A percentile compares a stretch with the other conserved stretches of the same genome.
These are phyloP conservation scores for Adelphocoris suturalis DNA, from an alignment of 2,888 invertebrate species.

Conservation along the genomic window DNA sequence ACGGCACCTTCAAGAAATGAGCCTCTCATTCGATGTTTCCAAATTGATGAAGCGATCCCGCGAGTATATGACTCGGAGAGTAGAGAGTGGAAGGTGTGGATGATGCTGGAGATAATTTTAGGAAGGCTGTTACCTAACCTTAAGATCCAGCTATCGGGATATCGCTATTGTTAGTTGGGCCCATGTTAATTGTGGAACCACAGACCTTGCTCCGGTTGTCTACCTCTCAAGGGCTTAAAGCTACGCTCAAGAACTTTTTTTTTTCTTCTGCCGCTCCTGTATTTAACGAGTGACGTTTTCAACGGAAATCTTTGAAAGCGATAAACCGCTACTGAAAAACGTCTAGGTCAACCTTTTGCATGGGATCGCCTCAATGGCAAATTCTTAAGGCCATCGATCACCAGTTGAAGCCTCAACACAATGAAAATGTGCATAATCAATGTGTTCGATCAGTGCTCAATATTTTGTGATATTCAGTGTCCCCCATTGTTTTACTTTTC, in stretches of 20 bases:
- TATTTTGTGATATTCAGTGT: too few relatives aligned
- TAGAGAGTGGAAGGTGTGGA: not conserved
- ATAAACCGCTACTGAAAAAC: not conserved
- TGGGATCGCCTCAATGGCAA: too few relatives aligned
- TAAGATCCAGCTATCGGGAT: conserved; percentile 34
- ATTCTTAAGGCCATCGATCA: too few relatives aligned
- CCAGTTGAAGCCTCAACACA: too few relatives aligned
- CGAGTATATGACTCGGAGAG: not conserved
- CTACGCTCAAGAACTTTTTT: not conserved
- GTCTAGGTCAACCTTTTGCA: not conserved
- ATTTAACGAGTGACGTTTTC: not conserved
- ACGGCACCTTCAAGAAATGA: too few relatives aligned
- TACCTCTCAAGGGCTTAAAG: conserved; percentile 9
- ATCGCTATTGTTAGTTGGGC: conserved; percentile 11
- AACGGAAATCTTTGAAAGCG: not conserved
- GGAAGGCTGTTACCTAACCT: conserved; percentile 39
- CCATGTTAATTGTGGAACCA: conserved; percentile 27
- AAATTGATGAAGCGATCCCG: conserved; percentile 5
- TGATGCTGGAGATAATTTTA: conserved; percentile 11
- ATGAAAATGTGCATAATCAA: too few relatives aligned
- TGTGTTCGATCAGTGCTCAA: too few relatives aligned
- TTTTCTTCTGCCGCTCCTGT: not conserved
- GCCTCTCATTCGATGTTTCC: too few relatives aligned
- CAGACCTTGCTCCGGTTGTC: conserved; percentile 32
- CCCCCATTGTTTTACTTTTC: too few relatives aligned